phyloP scores from a whole-genome alignment of 2,888 invertebrate species.

The Lathronympha strigana region DNA sequence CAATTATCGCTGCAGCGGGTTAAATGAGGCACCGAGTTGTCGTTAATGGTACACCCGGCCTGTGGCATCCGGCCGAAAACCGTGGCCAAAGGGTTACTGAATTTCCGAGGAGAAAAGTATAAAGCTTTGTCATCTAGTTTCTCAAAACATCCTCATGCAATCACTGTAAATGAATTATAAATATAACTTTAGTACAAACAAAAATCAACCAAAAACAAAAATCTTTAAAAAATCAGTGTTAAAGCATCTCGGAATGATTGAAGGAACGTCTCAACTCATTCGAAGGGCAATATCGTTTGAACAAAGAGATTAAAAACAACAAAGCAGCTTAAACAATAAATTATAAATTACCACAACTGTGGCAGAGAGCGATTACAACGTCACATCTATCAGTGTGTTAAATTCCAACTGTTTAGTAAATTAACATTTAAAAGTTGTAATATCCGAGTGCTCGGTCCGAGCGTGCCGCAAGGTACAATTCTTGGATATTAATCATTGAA shows the following conservation, averaged over 20 bases:
- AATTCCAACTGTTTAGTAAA: slow-evolving; percentile 57
- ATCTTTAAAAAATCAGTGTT: slow-evolving; percentile 54
- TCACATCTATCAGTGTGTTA: slow-evolving; percentile 54
- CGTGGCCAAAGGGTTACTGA: slow-evolving; percentile 64
- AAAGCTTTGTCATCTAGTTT: slow-evolving; percentile 56
- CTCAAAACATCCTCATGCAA: slow-evolving; percentile 54
- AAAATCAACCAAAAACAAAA: slow-evolving; percentile 43
- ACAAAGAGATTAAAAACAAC: slow-evolving; percentile 50
- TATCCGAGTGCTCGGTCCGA: slow-evolving; percentile 51
- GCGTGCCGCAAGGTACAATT: slow-evolving; percentile 56
- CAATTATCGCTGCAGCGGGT: slow-evolving; percentile 82
- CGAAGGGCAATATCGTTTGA: slow-evolving; percentile 44
- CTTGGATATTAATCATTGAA: slow-evolving; percentile 71
- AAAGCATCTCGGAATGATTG: slow-evolving; percentile 55
- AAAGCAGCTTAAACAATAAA: slow-evolving; percentile 48
- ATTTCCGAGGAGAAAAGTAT: slow-evolving; percentile 66
- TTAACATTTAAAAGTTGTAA: slow-evolving; percentile 63
- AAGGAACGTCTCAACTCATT: slow-evolving; percentile 46
- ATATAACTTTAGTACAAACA: slow-evolving; percentile 44
- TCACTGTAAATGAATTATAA: slow-evolving; percentile 62
- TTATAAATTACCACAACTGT: slow-evolving; percentile 50
- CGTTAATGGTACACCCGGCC: slow-evolving; percentile 76
- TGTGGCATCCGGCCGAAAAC: slow-evolving; percentile 70
- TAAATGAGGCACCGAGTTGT: slow-evolving; percentile 81
- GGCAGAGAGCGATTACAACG: slow-evolving; percentile 48